Evolutionary conservation across 2,113 vertebrate species (phyloP), one percentile per base, ranked within the genome.

Genomic region (Mobula hypostoma): DNA sequence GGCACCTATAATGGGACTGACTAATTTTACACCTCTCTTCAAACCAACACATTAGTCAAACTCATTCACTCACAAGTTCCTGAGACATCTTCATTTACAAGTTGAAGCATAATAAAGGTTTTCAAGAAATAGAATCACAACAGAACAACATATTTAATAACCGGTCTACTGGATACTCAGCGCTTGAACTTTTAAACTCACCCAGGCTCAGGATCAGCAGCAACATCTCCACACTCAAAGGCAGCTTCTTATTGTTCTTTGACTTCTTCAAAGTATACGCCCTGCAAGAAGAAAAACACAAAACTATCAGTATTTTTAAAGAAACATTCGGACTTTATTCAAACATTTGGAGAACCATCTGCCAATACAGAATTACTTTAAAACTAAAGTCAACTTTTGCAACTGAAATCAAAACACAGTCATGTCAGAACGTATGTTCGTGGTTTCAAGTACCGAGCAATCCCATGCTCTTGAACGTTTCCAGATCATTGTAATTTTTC

Each of bases 191-290:
- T 14, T 48, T 8, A 93, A 56, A 93, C 91, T 93, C 91, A 93
- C 91, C 91, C 70, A 93, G 91, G 40, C 70, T 93, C 70, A 93
- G 91, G 40, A 93, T 24, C 11, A 93, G 24, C 12, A 24, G 36
- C 36, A 93, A 14, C 91, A 93, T 93, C 91, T 74, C 14, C 36
- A 5, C 36, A 2, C 72, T 93, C 68, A 32, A 92, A 93, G 36
- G 24, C 32, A 74, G 14, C 40, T 19, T 14, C 32, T 72, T 74
- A 12, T 48, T 2, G 48, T 48, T 48, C 48, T 48, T 4, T 2
- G 48, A 29, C 40, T 19, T 14, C 32, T 72, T 74, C 5, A 36
- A 93, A 74, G n/a, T 74, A 27, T 19, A 14, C 11, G 11, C 27
- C 40, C 91, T 93, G 8, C 48, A 48, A 6, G 12, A 19, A 70